Evolutionary conservation across 1,140 invertebrate species (phyloP).

Genomic region (Venturia canescens): DNA sequence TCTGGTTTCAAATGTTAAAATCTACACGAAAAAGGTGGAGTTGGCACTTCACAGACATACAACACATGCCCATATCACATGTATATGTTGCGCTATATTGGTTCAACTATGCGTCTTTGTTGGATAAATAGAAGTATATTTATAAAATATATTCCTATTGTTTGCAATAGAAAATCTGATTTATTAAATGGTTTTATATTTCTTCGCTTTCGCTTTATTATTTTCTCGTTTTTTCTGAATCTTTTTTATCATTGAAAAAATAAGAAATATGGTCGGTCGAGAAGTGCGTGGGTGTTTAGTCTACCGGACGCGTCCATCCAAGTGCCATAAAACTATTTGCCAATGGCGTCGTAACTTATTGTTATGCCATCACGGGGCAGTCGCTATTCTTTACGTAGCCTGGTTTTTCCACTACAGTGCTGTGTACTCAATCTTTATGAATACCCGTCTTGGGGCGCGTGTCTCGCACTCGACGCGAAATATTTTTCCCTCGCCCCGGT

Average conservation of each 20-base stretch:
- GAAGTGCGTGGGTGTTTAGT: constrained; percentile 7
- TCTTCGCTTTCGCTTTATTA: neutral
- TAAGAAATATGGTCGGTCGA: constrained; percentile 30
- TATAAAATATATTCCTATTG: no score
- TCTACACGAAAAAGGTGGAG: no score
- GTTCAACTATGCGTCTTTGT: no score
- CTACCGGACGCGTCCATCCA: neutral
- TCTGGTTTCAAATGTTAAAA: no score
- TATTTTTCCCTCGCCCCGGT: constrained; percentile 20
- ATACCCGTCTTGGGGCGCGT: neutral
- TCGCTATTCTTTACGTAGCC: constrained; percentile 38
- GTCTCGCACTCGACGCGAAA: constrained; percentile 16
- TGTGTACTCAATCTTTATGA: constrained; percentile 20
- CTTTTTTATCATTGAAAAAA: constrained; percentile 29
- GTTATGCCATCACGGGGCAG: constrained; percentile 42
- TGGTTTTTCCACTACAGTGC: neutral
- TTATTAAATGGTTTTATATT: no score
- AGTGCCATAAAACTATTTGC: constrained; percentile 39
- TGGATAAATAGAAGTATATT: no score
- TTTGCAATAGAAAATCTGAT: neutral
- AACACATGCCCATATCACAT: no score
- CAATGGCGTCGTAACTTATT: constrained; percentile 39
- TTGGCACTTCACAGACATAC: no score
- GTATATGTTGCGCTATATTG: no score
- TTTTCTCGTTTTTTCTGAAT: constrained; percentile 10